A percentile compares a stretch with the other conserved stretches of the same genome.
Evolutionary conservation across 1,140 invertebrate species (phyloP).

Genomic region (Whitmania pigra): DNA sequence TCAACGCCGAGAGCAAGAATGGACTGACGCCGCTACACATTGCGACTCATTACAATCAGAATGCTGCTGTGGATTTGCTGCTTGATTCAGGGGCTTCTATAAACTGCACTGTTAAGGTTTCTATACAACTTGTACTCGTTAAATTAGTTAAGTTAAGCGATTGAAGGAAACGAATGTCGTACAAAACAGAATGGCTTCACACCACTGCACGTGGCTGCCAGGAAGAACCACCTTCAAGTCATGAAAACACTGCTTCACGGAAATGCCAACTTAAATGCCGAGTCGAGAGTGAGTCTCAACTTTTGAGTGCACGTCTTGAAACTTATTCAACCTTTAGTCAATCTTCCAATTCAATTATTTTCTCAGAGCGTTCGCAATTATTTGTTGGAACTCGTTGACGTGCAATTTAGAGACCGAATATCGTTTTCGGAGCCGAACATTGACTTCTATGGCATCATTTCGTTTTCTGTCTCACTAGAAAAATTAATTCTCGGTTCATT

Average conservation of each 20-base stretch:
- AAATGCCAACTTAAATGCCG: conserved; percentile 4
- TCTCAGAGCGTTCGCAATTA: too few species aligned
- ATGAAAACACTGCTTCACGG: not conserved
- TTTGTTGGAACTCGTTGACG: too few species aligned
- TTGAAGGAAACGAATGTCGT: conserved; percentile 82
- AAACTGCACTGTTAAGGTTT: not conserved
- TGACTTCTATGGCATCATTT: too few species aligned
- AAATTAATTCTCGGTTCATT: too few species aligned
- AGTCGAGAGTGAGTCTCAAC: conserved; percentile 10
- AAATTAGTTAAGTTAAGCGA: conserved; percentile 79
- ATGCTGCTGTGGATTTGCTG: conserved; percentile 71
- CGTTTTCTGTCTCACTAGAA: too few species aligned
- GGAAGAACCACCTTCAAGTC: conserved; percentile 2
- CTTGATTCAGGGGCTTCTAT: not conserved
- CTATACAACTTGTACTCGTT: conserved; percentile 28
- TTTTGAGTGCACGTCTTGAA: not conserved
- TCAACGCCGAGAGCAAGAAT: conserved; percentile 92
- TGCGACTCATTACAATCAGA: conserved; percentile 93
- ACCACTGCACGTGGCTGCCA: conserved; percentile 16
- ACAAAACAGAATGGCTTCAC: conserved; percentile 57
- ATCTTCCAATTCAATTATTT: too few species aligned
- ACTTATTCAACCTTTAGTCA: not conserved
- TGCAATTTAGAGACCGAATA: too few species aligned
- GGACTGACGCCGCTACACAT: conserved; percentile 94
- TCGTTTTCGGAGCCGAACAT: too few species aligned